Evolutionary conservation across 2,888 invertebrate genomes (phyloP), one percentile per base, ranked within the genome.

Genomic region (Phaonia tiefii): DNA sequence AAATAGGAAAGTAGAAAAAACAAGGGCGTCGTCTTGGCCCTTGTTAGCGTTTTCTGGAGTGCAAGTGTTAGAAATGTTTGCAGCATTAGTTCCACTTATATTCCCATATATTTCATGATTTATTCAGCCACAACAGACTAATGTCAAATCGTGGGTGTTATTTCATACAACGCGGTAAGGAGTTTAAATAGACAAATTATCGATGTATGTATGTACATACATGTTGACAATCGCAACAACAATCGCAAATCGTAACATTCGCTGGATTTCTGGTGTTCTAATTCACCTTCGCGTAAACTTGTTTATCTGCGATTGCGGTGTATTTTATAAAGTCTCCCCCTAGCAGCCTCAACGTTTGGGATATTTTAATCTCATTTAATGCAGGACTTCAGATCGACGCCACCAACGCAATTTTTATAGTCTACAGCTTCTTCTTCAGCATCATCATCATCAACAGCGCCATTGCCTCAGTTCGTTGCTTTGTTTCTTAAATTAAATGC

Each of bases 401-500:
- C 20, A n/a, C n/a, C n/a, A n/a, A n/a, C n/a, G n/a, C n/a, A n/a
- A n/a, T n/a, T n/a, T n/a, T n/a, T n/a, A n/a, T n/a, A n/a, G 31
- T 31, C 31, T 5, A 31, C 31, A 8, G 3, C 31, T 31, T 8
- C 31, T 31, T 31, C 8, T 31, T 31, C 25, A 39, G 17, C 3
- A 37, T 39, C 60, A 8, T 1, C 39, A 17, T 10, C 17, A 39
- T 39, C 60, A 17, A 13, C n/a, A 13, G 37, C 7, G 8, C 20
- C 54, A 56, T 54, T 22, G 13, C 20, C 4, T 56, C 4, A 17
- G 8, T 5, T 31, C 20, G 42, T 42, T 13, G 42, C 10, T 63
- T n/a, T 63, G 63, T 60, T 71, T 63, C 46, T 10, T 46, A 25
- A 80, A 80, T 77, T 56, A 81, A 77, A 77, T 67, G 80, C 74